A percentile compares a stretch with the other conserved stretches of the same genome.
phyloP scores from a whole-genome alignment of 2,113 vertebrate genomes.

The Leucopsar rothschildi region DNA sequence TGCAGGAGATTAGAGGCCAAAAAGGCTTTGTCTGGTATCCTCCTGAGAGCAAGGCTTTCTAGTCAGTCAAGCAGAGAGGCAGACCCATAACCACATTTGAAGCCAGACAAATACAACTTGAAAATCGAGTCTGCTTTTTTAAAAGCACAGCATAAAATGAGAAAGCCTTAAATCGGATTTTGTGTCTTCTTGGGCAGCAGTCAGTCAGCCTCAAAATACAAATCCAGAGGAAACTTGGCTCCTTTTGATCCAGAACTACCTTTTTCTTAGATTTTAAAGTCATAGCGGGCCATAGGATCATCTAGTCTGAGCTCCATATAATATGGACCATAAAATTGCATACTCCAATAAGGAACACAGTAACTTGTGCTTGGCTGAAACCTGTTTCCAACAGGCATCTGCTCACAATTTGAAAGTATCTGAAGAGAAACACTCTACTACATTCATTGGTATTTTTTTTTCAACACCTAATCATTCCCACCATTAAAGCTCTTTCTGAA shows the following conservation, averaged over 20 bases:
- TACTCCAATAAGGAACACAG: conserved; percentile 20
- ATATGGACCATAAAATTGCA: conserved; percentile 34
- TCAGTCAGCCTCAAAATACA: conserved; percentile 35
- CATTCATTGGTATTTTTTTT: conserved; percentile 41
- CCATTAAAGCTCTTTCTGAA: conserved; percentile 20
- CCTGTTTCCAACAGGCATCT: conserved; percentile 29
- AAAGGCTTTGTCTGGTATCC: neutral
- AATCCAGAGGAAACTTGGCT: conserved; percentile 45
- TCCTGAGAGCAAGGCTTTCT: neutral
- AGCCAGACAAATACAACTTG: conserved; percentile 19
- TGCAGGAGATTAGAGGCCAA: neutral
- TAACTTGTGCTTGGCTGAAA: conserved; percentile 45
- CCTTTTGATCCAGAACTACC: conserved; percentile 36
- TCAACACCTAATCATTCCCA: conserved; percentile 56
- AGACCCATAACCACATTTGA: neutral
- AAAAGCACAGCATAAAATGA: neutral
- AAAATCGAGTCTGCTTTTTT: neutral
- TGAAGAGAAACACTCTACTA: conserved; percentile 38
- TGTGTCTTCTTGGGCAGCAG: conserved; percentile 13
- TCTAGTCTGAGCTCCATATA: conserved; percentile 51
- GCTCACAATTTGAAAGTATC: conserved; percentile 37
- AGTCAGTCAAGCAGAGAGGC: neutral
- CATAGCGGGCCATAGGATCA: conserved; percentile 32
- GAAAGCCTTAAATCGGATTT: neutral
- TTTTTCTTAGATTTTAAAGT: conserved; percentile 46